Conservation (phyloP, 1,140 invertebrate genomes). For the Brachionus plicatilis region DNA sequence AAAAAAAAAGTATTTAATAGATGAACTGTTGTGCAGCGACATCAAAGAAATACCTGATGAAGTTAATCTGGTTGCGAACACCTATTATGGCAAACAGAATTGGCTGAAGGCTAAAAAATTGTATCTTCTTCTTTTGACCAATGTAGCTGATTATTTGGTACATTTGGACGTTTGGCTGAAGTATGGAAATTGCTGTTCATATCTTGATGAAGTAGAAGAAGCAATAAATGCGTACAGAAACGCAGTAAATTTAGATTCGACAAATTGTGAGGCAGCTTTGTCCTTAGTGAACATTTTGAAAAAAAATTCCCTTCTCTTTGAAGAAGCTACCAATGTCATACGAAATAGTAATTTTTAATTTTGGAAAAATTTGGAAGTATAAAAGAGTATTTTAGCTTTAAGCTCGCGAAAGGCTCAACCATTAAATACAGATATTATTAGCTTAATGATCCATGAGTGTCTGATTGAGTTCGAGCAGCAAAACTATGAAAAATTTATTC, state of each 20-base stretch:
- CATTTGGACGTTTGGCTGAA: slow-evolving; percentile 32
- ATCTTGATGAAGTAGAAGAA: slow-evolving; percentile 13
- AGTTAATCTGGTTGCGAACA: background rate
- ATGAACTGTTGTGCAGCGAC: background rate
- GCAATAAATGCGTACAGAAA: slow-evolving; percentile 33
- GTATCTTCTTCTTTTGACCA: background rate
- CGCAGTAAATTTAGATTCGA: slow-evolving; percentile 5
- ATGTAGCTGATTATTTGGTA: slow-evolving; percentile 17
- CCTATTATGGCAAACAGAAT: background rate
- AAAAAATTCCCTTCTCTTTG: background rate
- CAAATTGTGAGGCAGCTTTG: slow-evolving; percentile 21
- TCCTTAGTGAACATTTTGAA: slow-evolving; percentile 13
- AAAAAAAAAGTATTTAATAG: background rate
- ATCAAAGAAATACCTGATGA: background rate
- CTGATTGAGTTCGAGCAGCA: background rate
- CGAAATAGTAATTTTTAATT: slow-evolving; percentile 5
- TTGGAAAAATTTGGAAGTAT: background rate
- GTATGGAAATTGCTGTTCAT: slow-evolving; percentile 29
- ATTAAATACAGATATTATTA: background rate
- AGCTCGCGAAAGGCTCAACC: background rate
- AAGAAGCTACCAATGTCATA: slow-evolving; percentile 32
- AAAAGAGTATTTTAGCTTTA: background rate
- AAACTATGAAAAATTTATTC: slow-evolving; percentile 4
- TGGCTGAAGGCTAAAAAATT: slow-evolving; percentile 8
- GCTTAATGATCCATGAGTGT: slow-evolving; percentile 20